Evolutionary conservation across 1,140 invertebrate genomes (phyloP).

Genomic region (Epicauta chinensis): DNA sequence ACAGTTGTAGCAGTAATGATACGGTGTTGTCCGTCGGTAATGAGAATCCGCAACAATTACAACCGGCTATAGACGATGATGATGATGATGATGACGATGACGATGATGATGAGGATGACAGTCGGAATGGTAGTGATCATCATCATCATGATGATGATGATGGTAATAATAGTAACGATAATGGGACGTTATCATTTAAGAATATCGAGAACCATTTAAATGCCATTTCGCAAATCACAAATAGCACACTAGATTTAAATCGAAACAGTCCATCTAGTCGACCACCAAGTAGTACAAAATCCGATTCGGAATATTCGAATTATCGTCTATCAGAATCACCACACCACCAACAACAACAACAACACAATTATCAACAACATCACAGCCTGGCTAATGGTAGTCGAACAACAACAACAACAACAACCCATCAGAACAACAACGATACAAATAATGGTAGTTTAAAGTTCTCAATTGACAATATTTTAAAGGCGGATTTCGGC

Average conservation of each 20-base stretch:
- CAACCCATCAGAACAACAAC: conserved; percentile 43
- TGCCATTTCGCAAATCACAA: conserved; percentile 51
- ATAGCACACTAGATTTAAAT: conserved; percentile 35
- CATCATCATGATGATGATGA: not conserved
- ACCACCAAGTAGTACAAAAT: conserved; percentile 32
- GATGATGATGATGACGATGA: conserved; percentile 27
- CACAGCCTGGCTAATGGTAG: not conserved
- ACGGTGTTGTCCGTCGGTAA: conserved; percentile 62
- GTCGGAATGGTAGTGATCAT: too few relatives aligned
- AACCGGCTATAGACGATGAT: not conserved
- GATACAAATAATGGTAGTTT: conserved; percentile 58
- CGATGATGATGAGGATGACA: not conserved
- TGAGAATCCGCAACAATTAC: conserved; percentile 43
- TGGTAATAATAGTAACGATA: not conserved
- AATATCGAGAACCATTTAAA: conserved; percentile 55
- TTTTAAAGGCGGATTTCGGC: conserved; percentile 84
- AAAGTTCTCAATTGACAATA: conserved; percentile 91
- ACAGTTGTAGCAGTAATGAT: conserved; percentile 57
- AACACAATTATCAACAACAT: not conserved
- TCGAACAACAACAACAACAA: conserved; percentile 28
- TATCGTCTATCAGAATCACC: not conserved
- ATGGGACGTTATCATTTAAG: conserved; percentile 46
- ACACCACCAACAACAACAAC: conserved; percentile 8
- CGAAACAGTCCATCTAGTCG: conserved; percentile 29
- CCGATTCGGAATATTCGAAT: conserved; percentile 14